Percentiles rank a stretch among this genome's conserved stretches.
phyloP scores from a whole-genome alignment of 2,888 invertebrate genomes.

The Protophormia terraenovae region DNA sequence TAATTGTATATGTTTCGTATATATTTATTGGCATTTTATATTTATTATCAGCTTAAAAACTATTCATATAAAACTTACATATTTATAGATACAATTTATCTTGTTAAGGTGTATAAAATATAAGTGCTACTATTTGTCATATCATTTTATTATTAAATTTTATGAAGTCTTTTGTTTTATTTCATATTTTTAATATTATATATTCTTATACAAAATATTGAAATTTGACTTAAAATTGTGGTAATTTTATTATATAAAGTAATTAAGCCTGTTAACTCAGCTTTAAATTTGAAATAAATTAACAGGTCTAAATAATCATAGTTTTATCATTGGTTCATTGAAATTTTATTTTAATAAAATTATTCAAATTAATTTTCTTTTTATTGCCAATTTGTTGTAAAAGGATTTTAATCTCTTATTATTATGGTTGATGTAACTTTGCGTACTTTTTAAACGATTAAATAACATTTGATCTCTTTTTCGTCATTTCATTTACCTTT shows the following conservation, averaged over 20 bases:
- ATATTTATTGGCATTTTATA: too few species aligned
- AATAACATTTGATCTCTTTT: neutral
- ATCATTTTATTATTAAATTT: neutral
- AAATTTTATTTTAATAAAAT: neutral
- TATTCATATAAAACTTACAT: neutral
- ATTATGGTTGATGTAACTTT: neutral
- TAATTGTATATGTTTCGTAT: too few species aligned
- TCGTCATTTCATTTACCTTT: neutral
- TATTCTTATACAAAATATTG: slow-evolving; percentile 12
- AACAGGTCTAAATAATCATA: too few species aligned
- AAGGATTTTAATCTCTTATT: too few species aligned
- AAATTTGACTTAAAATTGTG: neutral
- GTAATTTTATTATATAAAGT: neutral
- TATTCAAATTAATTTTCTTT: neutral
- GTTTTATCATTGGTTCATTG: neutral
- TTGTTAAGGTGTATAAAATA: neutral
- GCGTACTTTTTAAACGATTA: too few species aligned
- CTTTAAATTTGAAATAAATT: too few species aligned
- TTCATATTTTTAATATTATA: neutral
- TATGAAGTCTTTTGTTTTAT: neutral
- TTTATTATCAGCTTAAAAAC: neutral
- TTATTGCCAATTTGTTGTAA: neutral
- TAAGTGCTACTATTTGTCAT: neutral
- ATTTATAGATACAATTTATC: slow-evolving; percentile 10
- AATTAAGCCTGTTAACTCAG: too few species aligned